Evolutionary conservation across 2,797 vertebrate species (phyloP), one percentile per base, ranked within the genome.

Genomic region (Aratinga solstitialis): DNA sequence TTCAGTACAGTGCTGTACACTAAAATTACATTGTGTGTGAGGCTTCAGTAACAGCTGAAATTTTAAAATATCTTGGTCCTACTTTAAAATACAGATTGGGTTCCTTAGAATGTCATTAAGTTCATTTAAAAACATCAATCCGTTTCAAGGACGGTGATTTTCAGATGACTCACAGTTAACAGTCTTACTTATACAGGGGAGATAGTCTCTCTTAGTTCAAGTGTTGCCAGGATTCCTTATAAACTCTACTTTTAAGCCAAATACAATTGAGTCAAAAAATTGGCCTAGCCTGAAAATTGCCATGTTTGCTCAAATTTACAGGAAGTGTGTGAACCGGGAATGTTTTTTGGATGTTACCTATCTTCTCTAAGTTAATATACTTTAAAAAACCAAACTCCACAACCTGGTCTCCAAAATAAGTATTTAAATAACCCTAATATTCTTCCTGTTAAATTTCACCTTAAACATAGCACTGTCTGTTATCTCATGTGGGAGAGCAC

Each of bases 111-210:
- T 93, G 76, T 86, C 76, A 43, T 74, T 80, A 92, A 81, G 59
- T 54, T 94, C 24, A 78, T 79, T 92, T 94, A 76, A 53, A 91
- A 95, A 76, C 47, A 13, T 59, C 76, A 76, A 32, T 58, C 26
- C 16, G 4, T 78, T 94, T 92, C 61, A 74, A 66, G 40, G 79
- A 51, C 63, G 47, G 76, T 59, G 54, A 75, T 94, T 96, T 96
- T 91, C 66, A 92, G 67, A 88, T 94, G 82, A 96, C 62, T 95
- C 89, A 84, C 27, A 26, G 93, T 90, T 94, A 63, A 84, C 66
- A 84, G 47, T 59, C 79, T 86, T 94, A 59, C 72, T 93, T 95
- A 48, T 92, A 81, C 47, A 84, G 59, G n/a, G 51, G 50, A 81
- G 94, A 88, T 93, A 72, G 76, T 71, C 18, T 83, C 47, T 87